Evolutionary conservation across 2,888 invertebrate genomes (phyloP), one percentile per base, ranked within the genome.

Genomic region (Amblyjoppa proteus): DNA sequence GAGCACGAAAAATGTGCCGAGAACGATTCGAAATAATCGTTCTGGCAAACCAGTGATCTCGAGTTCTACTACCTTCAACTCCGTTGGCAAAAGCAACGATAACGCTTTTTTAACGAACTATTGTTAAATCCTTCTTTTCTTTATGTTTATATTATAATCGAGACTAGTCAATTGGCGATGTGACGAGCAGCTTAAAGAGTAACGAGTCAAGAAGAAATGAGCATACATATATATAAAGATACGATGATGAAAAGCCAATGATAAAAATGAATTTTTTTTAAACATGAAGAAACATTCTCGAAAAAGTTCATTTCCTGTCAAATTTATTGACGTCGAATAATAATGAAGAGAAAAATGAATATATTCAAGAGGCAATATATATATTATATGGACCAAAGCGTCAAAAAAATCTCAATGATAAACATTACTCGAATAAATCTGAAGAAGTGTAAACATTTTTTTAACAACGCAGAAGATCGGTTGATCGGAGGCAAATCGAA

Each of bases 1-100:
- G 84, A 96, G 96, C 89, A 95, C 95, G 20, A 96, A 96, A 93
- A 95, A 95, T 73, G 94, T 96, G 16, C 91, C 92, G 20, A 89
- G 86, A 38, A 80, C 88, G 0, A 16, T 77, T 31, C 51, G 68
- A 68, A 71, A 81, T 51, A 77, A 20, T 64, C 78, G 76, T 66
- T 16, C 73, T 16, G 69, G 53, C 3, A 85, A 85, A 45, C 61
- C 78, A 38, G 56, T 71, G 13, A 38, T 83, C 25, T n/a, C 64
- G 11, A 49, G 34, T 66, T 11, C 75, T 66, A 51, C 64, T 20
- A 38, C 38, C 38, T 31, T 53, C 9, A 68, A 77, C 34, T 28
- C 53, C 53, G 16, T 75, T 11, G 75, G 13, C 9, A 11, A 20
- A 28, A 68, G 11, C 9, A 41, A 34, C 28, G 66, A 68, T 13